Evolutionary conservation across 2,888 invertebrate species (phyloP), one percentile per base, ranked within the genome.

Genomic region (Scaptomyza flava): DNA sequence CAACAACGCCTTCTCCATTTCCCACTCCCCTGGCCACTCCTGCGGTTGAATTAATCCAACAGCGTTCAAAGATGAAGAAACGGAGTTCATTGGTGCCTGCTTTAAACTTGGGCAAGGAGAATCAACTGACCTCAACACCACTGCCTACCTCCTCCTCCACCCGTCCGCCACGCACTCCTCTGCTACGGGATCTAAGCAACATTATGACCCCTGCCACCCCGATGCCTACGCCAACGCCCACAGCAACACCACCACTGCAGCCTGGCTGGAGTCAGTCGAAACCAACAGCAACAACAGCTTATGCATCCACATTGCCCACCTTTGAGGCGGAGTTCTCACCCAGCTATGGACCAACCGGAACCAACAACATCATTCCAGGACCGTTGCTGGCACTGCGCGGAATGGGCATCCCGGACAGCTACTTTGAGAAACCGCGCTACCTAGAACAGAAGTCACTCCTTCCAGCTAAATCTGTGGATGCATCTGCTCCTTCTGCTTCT

Each of bases 281-380:
- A 23, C 14, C 51, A 36, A 38, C 17, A 33, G 2, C 41, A 14
- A 38, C n/a, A n/a, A 7, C 50, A 88, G 84, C 79, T 14, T 90
- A 88, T 27, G 90, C 91, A 41, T 87, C 87, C 53, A 91, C 91
- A 5, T 61, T 91, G 61, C 91, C 91, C 52, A 91, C 90, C 41
- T 91, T 90, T 59, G 91, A 91, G 78, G 89, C 91, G 17, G 91
- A 92, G 70, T 91, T 91, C 65, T 92, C 92, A 6, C 92, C 92
- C n/a, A 89, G 90, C 43, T 62, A 67, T 43, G 51, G 64, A 58
- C 53, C 61, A 7, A 50, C 31, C 14, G 42, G 11, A 23, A 7
- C 6, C 50, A 38, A 36, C 33, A 43, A 53, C 56, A 56, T 80
- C 12, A 86, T 91, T 11, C 89, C 92, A 0, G 91, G 91, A 3